Evolutionary conservation across 2,113 vertebrate genomes (phyloP), one percentile per base, ranked within the genome.

Genomic region (Coptodon bakossiorum): DNA sequence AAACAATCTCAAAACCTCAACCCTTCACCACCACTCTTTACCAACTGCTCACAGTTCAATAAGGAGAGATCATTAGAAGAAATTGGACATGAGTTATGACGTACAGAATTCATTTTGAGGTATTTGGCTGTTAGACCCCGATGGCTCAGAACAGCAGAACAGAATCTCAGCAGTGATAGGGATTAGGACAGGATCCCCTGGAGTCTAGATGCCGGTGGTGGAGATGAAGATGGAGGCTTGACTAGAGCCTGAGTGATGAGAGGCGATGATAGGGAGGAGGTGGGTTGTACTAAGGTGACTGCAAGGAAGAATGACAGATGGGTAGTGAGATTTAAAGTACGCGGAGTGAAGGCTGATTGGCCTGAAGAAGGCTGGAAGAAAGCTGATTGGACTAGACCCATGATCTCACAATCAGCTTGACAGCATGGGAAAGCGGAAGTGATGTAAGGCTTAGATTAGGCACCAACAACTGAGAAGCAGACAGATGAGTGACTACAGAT

Each of bases 141-240:
- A 66, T n/a, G 4, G 61, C 61, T 6, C 34, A 66, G 61, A 66
- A 19, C 59, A 63, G 16, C 59, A 63, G 29, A 34, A 38, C 10
- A 66, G 61, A 66, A 66, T 66, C 10, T 7, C 61, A 13, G 61
- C 3, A 6, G 34, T 38, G 6, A 66, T 63, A 31, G 61, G 36
- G 61, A 66, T 66, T n/a, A 38, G 34, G 61, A 10, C 61, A 38
- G 61, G 19, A 66, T 66, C 0, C 0, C 19, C 31, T 0, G 2
- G 31, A 38, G 31, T 66, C 31, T 36, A 5, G 10, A 38, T 66
- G 6, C 17, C 2, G 0, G 31, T 2, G 61, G 31, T 38, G 31
- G 6, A 66, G 10, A 0, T 66, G 61, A 38, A 66, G 31, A 66
- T 66, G 34, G 61, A 66, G 61, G 34, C 17, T 38, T 66, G 61